phyloP scores from a whole-genome alignment of 2,113 vertebrate genomes.

The Halichoeres trimaculatus region DNA sequence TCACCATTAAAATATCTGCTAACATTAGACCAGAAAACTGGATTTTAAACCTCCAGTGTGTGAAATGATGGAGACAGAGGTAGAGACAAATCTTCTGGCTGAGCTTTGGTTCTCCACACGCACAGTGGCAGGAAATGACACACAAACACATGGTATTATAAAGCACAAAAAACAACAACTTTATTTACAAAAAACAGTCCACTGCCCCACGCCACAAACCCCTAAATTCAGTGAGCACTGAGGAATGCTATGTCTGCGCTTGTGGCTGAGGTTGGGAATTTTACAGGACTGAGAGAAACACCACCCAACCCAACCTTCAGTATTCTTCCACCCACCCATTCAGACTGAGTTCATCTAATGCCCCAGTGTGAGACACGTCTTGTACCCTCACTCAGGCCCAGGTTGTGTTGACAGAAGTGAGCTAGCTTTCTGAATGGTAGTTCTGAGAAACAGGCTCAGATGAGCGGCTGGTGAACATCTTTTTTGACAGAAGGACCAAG shows the following conservation, averaged over 20 bases:
- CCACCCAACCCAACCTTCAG: slow-evolving; percentile 57
- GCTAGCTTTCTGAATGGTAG: slow-evolving; percentile 23
- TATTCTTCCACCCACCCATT: slow-evolving; percentile 64
- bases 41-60: not conserved
- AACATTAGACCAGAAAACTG: not conserved
- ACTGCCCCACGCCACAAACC: slow-evolving; percentile 68
- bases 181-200: slow-evolving; percentile 84
- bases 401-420: slow-evolving; percentile 7
- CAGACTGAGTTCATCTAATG: slow-evolving; percentile 55
- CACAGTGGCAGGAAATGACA: slow-evolving; percentile 44
- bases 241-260: slow-evolving; percentile 66
- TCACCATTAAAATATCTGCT: not conserved
- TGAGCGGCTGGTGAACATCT: not conserved
- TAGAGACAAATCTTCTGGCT: not conserved
- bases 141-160: slow-evolving; percentile 44
- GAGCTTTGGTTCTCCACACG: slow-evolving; percentile 7
- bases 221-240: slow-evolving; percentile 57
- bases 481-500: not conserved
- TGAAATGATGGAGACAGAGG: not conserved
- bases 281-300: slow-evolving; percentile 66
- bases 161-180: slow-evolving; percentile 72
- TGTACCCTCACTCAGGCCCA: not conserved
- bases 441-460: slow-evolving; percentile 18
- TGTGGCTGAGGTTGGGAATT: slow-evolving; percentile 80
- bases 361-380: slow-evolving; percentile 3